A percentile compares a stretch with the other conserved stretches of the same genome.
phyloP scores from a whole-genome alignment of 2,113 vertebrate genomes.

The Neogobius melanostomus region DNA sequence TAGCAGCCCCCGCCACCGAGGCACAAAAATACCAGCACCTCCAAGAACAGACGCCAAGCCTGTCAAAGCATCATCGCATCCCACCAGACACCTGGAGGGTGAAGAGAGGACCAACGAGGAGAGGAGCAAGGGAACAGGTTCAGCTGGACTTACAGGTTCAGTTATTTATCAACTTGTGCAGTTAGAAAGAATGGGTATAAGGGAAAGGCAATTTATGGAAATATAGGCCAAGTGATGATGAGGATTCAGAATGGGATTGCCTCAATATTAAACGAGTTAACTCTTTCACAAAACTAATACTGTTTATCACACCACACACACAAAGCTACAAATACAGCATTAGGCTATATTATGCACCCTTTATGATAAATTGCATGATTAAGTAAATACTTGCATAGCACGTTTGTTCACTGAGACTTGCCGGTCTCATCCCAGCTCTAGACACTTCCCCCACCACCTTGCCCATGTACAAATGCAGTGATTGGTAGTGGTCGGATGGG shows the following conservation, averaged over 20 bases:
- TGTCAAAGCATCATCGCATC: constrained; percentile 72
- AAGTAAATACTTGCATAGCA: no score
- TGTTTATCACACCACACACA: no score
- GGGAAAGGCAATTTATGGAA: neutral
- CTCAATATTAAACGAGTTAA: no score
- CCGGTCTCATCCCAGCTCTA: no score
- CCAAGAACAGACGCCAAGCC: constrained; percentile 72
- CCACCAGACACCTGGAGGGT: constrained; percentile 60
- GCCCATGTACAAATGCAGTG: no score
- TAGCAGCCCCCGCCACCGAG: constrained; percentile 60
- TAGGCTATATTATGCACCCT: no score
- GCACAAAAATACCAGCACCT: constrained; percentile 73
- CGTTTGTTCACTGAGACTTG: no score
- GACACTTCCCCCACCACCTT: no score
- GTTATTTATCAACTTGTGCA: constrained; percentile 19
- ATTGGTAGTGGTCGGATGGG: no score
- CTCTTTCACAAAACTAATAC: neutral
- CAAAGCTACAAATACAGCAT: no score
- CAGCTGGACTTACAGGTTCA: constrained; percentile 38
- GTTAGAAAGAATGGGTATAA: neutral
- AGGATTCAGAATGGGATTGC: no score
- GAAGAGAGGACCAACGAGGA: constrained; percentile 17
- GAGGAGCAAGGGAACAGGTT: constrained; percentile 56
- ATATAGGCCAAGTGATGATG: neutral
- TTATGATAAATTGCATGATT: no score